These are phyloP conservation scores for Periophthalmus magnuspinnatus DNA, from an alignment of 2,797 vertebrate species.

Conservation along the genomic window DNA sequence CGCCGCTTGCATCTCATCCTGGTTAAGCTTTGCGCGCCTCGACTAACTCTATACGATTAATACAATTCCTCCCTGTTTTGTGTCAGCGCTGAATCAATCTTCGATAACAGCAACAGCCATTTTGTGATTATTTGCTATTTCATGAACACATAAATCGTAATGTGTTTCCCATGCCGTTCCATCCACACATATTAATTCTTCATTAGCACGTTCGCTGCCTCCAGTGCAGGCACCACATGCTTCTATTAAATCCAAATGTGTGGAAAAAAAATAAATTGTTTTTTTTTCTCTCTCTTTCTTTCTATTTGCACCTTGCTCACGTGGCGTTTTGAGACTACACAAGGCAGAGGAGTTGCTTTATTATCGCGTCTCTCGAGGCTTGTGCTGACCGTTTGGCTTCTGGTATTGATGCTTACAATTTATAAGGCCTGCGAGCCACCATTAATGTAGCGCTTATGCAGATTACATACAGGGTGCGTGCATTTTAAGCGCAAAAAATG, in stretches of 20 bases:
- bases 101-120: constrained; percentile 25
- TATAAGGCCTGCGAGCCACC: constrained; percentile 1
- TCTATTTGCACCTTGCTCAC: constrained; percentile 40
- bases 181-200: constrained; percentile 53
- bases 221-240: constrained; percentile 26
- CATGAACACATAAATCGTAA: constrained; percentile 45
- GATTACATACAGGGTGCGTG: neutral
- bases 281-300: constrained; percentile 19
- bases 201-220: constrained; percentile 46
- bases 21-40: neutral
- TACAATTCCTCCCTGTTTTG: neutral
- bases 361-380: constrained; percentile 16
- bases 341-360: constrained; percentile 15
- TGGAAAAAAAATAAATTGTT: constrained; percentile 53
- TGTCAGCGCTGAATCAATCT: constrained; percentile 3
- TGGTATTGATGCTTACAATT: constrained; percentile 21
- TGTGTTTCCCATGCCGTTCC: constrained; percentile 27
- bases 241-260: constrained; percentile 49
- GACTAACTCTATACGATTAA: neutral
- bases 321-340: constrained; percentile 31
- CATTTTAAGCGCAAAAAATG: constrained; percentile 6
- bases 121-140: constrained; percentile 16
- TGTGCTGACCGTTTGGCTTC: constrained; percentile 22
- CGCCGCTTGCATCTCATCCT: neutral
- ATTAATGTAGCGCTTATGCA: constrained; percentile 12